Evolutionary conservation across 1,140 invertebrate species (phyloP), one percentile per base, ranked within the genome.

Genomic region (Trissolcus basalis): DNA sequence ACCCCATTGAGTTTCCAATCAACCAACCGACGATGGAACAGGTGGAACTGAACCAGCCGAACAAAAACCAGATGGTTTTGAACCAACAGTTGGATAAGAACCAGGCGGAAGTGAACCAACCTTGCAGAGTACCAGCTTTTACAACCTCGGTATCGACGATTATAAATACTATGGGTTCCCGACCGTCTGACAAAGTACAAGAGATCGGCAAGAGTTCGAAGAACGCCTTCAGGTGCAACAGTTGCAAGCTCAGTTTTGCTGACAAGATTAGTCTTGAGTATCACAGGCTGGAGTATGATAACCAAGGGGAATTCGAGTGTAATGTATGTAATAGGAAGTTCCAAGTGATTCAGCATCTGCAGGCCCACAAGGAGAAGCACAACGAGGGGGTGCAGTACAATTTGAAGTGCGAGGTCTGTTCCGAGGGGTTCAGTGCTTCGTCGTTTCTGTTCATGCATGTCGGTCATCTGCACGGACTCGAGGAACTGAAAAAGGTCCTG

Each of bases 351-450:
- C 27, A 74, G 4, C 60, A 65, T 1, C 16, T 81, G 3, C 48
- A 74, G 1, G 49, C 16, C 1, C 81, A 81, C 27, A 49, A 43
- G 0, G n/a, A 49, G 4, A 80, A 81, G 14, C 81, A 82, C 36
- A 9, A 15, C 14, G 11, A 2, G 8, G 55, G 4, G n/a, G 15
- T 41, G 16, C 48, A 7, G 2, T 4, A 0, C 3, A n/a, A 1
- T 48, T 50, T 56, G 11, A 75, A 60, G 14, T 82, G 81, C 32
- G 45, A 58, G 2, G 6, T 63, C 1, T 82, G 81, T 10, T 10
- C 8, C 0, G 80, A 81, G 10, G 74, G 71, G 13, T 79, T 61
- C 7, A 54, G 0, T 0, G 32, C 0, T 0, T 45, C 6, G 1
- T 27, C 39, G 0, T 12, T 19, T 0, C 27, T 59, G 7, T 47